Conservation (phyloP, 2,888 invertebrate species). For the Leucophenga montana region DNA sequence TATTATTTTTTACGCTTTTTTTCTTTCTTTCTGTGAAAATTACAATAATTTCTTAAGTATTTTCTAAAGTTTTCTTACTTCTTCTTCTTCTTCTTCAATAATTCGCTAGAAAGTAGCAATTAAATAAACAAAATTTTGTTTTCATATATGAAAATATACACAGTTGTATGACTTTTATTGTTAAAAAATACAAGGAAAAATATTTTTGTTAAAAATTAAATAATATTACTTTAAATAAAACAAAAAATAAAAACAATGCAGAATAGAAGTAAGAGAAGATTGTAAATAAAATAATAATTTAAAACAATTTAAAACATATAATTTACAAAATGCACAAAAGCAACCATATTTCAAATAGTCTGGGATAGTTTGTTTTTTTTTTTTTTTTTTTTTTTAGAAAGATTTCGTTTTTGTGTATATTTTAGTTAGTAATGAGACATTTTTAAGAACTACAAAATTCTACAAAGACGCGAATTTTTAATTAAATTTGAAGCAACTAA, state of each 20-base stretch:
- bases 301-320: slow-evolving; percentile 5
- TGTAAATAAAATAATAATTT: not conserved
- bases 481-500: not conserved
- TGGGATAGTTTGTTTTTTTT: not conserved
- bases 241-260: not conserved
- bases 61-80: slow-evolving; percentile 35
- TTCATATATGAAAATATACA: slow-evolving; percentile 60
- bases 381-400: no score
- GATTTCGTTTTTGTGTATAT: not conserved
- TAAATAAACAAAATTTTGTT: slow-evolving; percentile 35
- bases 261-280: not conserved
- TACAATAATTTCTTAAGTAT: slow-evolving; percentile 41
- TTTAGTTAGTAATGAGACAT: not conserved
- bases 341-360: not conserved
- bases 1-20: slow-evolving; percentile 3
- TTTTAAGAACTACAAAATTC: not conserved
- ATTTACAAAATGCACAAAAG: slow-evolving; percentile 8
- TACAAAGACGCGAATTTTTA: not conserved
- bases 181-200: slow-evolving; percentile 33
- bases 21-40: slow-evolving; percentile 23
- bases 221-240: not conserved
- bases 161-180: slow-evolving; percentile 45
- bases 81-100: slow-evolving; percentile 31
- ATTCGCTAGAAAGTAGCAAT: slow-evolving; percentile 36
- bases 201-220: slow-evolving; percentile 7